phyloP scores from a whole-genome alignment of 2,797 vertebrate species.

The Syngnathus rostellatus region DNA sequence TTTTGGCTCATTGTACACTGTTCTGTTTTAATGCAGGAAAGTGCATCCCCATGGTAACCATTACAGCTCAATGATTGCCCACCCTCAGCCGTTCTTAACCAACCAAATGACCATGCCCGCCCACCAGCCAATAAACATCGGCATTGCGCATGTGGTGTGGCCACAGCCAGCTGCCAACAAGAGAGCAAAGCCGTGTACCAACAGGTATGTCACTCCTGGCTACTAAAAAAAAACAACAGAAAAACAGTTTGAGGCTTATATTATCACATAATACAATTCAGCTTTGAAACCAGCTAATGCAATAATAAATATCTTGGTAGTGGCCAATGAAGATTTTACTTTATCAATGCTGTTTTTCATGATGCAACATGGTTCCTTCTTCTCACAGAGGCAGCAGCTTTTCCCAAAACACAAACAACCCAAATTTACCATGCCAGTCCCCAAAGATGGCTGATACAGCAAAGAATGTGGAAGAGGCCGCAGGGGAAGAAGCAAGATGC shows the following conservation, averaged over 20 bases:
- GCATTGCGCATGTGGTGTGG: conserved; percentile 97
- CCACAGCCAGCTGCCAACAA: conserved; percentile 88
- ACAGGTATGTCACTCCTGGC: conserved; percentile 72
- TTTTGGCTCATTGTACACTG: conserved; percentile 46
- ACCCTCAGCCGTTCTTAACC: conserved; percentile 88
- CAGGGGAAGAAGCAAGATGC: conserved; percentile 70
- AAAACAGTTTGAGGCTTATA: neutral
- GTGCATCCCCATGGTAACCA: conserved; percentile 88
- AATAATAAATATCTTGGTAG: neutral
- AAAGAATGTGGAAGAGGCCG: conserved; percentile 75
- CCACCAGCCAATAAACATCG: conserved; percentile 94
- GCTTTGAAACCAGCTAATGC: neutral
- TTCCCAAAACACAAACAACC: conserved; percentile 82
- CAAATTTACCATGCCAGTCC: conserved; percentile 82
- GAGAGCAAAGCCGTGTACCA: conserved; percentile 84
- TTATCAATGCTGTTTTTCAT: neutral
- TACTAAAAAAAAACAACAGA: too few species aligned
- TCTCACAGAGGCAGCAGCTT: conserved; percentile 70
- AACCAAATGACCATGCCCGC: conserved; percentile 95
- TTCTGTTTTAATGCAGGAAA: conserved; percentile 76
- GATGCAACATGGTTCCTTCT: conserved; percentile 5
- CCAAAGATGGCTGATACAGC: conserved; percentile 83
- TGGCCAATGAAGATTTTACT: neutral
- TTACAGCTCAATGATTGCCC: conserved; percentile 89
- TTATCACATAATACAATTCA: neutral